Evolutionary conservation across 1,140 invertebrate species (phyloP).

Genomic region (Delia radicum): DNA sequence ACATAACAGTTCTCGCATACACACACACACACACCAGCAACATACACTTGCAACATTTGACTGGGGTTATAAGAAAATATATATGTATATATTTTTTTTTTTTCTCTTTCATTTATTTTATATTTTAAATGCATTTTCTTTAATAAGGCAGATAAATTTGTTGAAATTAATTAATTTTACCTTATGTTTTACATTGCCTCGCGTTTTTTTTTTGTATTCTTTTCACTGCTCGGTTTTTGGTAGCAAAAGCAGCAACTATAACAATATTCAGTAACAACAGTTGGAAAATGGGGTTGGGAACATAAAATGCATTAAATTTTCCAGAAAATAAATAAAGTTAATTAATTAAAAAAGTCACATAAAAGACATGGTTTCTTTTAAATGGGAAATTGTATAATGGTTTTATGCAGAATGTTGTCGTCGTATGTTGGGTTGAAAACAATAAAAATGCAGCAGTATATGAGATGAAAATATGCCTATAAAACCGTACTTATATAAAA

Average conservation of each 20-base stretch:
- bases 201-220: not conserved
- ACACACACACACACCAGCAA: no score
- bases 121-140: conserved; percentile 9
- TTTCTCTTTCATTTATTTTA: no score
- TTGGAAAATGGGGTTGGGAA: not conserved
- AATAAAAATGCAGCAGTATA: not conserved
- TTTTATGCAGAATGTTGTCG: not conserved
- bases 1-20: not conserved
- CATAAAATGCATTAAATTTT: conserved; percentile 11
- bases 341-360: conserved; percentile 10
- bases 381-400: not conserved
- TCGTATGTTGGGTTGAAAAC: not conserved
- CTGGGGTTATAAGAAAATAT: not conserved
- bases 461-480: not conserved
- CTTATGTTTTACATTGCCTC: not conserved
- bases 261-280: not conserved
- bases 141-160: conserved; percentile 9
- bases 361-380: not conserved
- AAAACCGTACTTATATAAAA: not conserved
- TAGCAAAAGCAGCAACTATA: not conserved
- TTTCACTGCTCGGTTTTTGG: not conserved
- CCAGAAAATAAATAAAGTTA: conserved; percentile 16
- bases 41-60: not conserved
- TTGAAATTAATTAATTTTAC: conserved; percentile 13
- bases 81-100: not conserved